phyloP scores from a whole-genome alignment of 2,113 vertebrate species.

The Lynx canadensis region DNA sequence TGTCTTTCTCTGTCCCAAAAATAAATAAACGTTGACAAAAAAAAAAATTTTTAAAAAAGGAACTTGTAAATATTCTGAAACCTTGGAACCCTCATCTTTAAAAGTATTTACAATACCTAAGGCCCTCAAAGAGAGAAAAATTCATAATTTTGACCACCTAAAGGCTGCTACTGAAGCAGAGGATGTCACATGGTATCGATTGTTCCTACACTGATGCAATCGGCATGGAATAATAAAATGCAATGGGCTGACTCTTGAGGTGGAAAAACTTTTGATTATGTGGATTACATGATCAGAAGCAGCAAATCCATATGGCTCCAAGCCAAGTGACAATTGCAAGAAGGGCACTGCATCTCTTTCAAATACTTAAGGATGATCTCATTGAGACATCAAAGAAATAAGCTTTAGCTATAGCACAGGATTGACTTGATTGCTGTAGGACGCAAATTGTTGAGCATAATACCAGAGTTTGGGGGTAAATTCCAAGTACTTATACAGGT shows the following conservation, averaged over 20 bases:
- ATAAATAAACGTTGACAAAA: too few relatives aligned
- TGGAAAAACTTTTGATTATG: conserved; percentile 81
- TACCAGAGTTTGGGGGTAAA: conserved; percentile 75
- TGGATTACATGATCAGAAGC: conserved; percentile 76
- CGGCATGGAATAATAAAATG: conserved; percentile 62
- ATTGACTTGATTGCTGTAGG: conserved; percentile 78
- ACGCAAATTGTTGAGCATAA: conserved; percentile 76
- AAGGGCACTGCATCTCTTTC: conserved; percentile 64
- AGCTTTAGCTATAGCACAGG: conserved; percentile 38
- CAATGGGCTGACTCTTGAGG: conserved; percentile 63
- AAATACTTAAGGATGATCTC: conserved; percentile 77
- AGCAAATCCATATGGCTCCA: conserved; percentile 73
- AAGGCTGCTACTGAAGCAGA: conserved; percentile 49
- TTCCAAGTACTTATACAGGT: conserved; percentile 76
- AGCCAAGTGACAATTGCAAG: conserved; percentile 79
- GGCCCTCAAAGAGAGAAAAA: not conserved
- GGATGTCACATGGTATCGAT: conserved; percentile 17
- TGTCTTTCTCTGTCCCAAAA: too few relatives aligned
- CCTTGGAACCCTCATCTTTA: not conserved
- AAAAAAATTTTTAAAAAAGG: too few relatives aligned
- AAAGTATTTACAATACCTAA: not conserved
- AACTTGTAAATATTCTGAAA: not conserved
- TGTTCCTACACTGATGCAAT: conserved; percentile 64
- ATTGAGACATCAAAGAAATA: conserved; percentile 77
- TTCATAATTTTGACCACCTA: not conserved